These are phyloP conservation scores for Ochotona curzoniae DNA, from an alignment of 2,113 vertebrate species.

Conservation along the genomic window DNA sequence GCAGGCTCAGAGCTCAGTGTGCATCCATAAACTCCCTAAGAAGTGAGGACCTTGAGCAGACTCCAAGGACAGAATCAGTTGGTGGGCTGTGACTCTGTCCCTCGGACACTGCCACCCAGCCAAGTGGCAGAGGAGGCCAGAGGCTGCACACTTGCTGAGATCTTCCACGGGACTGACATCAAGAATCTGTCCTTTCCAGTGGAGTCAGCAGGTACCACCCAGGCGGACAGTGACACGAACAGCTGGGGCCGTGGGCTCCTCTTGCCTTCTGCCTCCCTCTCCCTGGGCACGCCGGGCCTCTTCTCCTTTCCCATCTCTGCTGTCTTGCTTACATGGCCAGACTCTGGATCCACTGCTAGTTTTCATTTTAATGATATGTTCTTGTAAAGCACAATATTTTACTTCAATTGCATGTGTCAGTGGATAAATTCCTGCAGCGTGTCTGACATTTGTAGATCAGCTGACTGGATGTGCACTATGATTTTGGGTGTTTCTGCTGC, in stretches of 20 bases:
- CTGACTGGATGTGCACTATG: conserved; percentile 76
- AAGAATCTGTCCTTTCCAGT: not conserved
- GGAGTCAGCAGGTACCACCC: not conserved
- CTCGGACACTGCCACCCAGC: not conserved
- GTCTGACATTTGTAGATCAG: conserved; percentile 85
- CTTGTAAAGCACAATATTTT: conserved; percentile 87
- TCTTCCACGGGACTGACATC: not conserved
- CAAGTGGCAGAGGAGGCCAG: not conserved
- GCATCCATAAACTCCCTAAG: not conserved
- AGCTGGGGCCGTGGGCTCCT: not conserved
- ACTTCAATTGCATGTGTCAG: conserved; percentile 83
- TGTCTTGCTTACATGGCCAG: conserved; percentile 89
- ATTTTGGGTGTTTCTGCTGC: conserved; percentile 76
- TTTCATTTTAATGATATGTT: conserved; percentile 86
- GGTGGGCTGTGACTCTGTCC: not conserved
- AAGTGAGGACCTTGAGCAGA: not conserved
- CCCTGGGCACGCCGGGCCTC: conserved; percentile 64
- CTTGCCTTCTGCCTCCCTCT: conserved; percentile 56
- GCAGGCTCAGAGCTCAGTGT: not conserved
- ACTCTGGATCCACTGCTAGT: conserved; percentile 82
- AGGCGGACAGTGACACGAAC: not conserved
- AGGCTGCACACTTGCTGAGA: not conserved
- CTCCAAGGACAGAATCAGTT: not conserved
- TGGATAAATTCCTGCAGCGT: conserved; percentile 84
- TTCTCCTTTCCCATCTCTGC: conserved; percentile 83